A percentile compares a stretch with the other conserved stretches of the same genome.
These are phyloP conservation scores for Neoascia interrupta DNA, from an alignment of 2,888 invertebrate species.

Conservation along the genomic window DNA sequence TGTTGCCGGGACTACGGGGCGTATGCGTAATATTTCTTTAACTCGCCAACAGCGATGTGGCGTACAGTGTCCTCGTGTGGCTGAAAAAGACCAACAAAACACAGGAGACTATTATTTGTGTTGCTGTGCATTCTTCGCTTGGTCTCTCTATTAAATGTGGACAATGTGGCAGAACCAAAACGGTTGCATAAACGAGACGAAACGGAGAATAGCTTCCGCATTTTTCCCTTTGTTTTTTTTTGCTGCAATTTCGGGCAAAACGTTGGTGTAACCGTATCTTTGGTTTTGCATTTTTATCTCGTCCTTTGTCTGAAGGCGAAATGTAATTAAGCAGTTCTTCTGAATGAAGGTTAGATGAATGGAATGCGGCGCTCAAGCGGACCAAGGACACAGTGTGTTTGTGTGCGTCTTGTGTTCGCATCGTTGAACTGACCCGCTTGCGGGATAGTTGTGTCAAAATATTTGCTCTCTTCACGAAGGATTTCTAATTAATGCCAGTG, in stretches of 20 bases:
- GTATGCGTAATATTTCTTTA: constrained; percentile 57
- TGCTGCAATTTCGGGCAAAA: no score
- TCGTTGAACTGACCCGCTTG: neutral
- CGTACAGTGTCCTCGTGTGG: constrained; percentile 1
- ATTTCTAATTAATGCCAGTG: no score
- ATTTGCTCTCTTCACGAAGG: constrained; percentile 29
- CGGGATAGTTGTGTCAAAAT: constrained; percentile 26
- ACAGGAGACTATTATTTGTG: no score
- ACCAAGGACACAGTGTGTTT: neutral
- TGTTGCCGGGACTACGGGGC: constrained; percentile 31
- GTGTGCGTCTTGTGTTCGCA: constrained; percentile 16
- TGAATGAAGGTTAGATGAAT: constrained; percentile 39
- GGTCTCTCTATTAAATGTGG: constrained; percentile 60
- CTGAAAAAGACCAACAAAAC: constrained; percentile 17
- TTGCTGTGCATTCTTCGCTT: constrained; percentile 21
- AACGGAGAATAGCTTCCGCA: no score
- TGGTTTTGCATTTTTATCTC: constrained; percentile 43
- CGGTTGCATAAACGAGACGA: constrained; percentile 24
- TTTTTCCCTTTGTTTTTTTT: no score
- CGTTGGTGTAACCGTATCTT: no score
- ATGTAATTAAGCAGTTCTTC: constrained; percentile 50
- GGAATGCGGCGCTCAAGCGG: constrained; percentile 5
- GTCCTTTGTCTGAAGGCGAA: constrained; percentile 15
- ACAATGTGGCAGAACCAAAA: constrained; percentile 56
- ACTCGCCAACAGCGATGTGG: neutral